These are phyloP conservation scores for Ormyrus nitidulus DNA, from an alignment of 2,888 invertebrate species.

Conservation along the genomic window DNA sequence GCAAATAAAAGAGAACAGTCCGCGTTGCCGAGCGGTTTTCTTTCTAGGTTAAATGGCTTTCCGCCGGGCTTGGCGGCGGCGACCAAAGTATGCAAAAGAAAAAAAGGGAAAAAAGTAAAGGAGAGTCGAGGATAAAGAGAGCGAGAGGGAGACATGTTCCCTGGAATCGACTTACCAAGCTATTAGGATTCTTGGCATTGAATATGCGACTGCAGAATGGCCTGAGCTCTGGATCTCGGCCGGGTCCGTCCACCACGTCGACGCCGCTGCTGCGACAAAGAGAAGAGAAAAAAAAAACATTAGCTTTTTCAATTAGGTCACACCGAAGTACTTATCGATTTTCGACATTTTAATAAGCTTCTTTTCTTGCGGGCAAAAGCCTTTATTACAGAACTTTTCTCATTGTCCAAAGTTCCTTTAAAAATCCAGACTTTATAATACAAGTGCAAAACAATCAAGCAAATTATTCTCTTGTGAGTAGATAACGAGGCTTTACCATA, in stretches of 20 bases:
- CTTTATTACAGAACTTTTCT: no score
- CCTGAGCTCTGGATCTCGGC: slow-evolving; percentile 74
- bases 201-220: slow-evolving; percentile 74
- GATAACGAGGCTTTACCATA: no score
- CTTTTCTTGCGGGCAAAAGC: slow-evolving; percentile 11
- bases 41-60: slow-evolving; percentile 53
- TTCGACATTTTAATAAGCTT: no score
- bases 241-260: slow-evolving; percentile 74
- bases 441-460: no score
- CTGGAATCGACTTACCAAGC: slow-evolving; percentile 67
- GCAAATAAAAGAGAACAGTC: neutral
- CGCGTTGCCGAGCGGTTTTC: slow-evolving; percentile 40
- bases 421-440: no score
- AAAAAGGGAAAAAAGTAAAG: slow-evolving; percentile 8
- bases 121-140: neutral
- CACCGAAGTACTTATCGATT: neutral
- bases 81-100: slow-evolving; percentile 50
- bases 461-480: no score
- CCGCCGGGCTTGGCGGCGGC: slow-evolving; percentile 17
- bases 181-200: slow-evolving; percentile 73
- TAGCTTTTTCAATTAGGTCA: neutral
- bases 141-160: slow-evolving; percentile 39
- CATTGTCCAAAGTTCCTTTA: no score
- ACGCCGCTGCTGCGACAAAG: slow-evolving; percentile 64
- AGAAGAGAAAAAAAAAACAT: slow-evolving; percentile 40